Evolutionary conservation across 1,140 invertebrate species (phyloP).

Genomic region (Zaprionus ornatus): DNA sequence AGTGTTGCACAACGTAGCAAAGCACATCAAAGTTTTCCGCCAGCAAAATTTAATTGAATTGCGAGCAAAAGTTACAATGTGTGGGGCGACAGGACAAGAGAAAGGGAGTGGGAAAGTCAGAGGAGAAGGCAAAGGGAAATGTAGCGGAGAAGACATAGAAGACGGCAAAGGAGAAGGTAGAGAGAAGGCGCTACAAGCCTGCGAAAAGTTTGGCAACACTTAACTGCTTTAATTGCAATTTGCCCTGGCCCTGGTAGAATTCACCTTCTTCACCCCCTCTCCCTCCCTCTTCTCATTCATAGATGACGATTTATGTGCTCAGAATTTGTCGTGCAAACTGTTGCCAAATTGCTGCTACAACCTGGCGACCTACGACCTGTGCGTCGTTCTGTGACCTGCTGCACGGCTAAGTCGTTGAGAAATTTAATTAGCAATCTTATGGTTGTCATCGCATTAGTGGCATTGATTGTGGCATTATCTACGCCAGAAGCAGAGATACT

Average conservation of each 20-base stretch:
- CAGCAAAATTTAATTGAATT: conserved; percentile 38
- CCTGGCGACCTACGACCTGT: not conserved
- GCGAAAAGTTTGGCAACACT: conserved; percentile 7
- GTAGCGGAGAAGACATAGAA: no score
- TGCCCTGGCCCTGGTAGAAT: not conserved
- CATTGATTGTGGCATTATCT: conserved; percentile 19
- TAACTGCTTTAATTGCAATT: conserved; percentile 35
- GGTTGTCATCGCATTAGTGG: conserved; percentile 40
- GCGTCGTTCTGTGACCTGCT: not conserved
- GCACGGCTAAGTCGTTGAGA: not conserved
- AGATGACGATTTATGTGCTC: conserved; percentile 42
- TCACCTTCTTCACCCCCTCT: not conserved
- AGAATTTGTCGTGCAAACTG: conserved; percentile 32
- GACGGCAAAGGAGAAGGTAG: no score
- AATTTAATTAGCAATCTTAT: conserved; percentile 44
- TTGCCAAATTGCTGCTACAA: conserved; percentile 19
- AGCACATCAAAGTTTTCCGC: conserved; percentile 13
- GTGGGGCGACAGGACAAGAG: not conserved
- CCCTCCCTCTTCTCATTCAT: not conserved
- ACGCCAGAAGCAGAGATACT: no score
- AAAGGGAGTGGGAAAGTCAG: not conserved
- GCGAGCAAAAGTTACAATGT: conserved; percentile 28
- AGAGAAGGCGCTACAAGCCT: not conserved
- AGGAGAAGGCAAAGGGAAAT: no score
- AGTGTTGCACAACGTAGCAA: not conserved